Percentiles rank a stretch among this genome's conserved stretches.
These are phyloP conservation scores for Microctenopoma steveboyesi DNA, from an alignment of 2,797 vertebrate genomes.

Conservation along the genomic window DNA sequence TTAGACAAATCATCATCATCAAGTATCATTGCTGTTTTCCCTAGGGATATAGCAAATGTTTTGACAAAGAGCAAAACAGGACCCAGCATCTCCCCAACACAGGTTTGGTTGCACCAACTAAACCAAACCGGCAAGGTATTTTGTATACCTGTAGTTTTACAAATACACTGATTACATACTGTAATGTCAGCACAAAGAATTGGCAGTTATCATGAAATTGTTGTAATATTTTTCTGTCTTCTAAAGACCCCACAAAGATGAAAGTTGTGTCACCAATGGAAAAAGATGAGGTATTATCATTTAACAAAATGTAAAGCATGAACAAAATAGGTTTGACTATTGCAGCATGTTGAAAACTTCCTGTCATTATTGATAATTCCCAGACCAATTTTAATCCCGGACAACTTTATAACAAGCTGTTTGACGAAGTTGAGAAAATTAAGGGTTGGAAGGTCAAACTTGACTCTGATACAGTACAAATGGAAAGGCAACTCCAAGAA, in stretches of 20 bases:
- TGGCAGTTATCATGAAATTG: not conserved
- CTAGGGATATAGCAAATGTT: constrained; percentile 69
- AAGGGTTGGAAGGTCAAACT: constrained; percentile 90
- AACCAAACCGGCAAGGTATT: constrained; percentile 83
- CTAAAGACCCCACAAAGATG: constrained; percentile 68
- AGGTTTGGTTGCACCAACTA: constrained; percentile 66
- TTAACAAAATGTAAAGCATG: constrained; percentile 29
- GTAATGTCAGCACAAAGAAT: constrained; percentile 10
- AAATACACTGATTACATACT: not conserved
- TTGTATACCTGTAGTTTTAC: not conserved
- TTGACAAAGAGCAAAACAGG: constrained; percentile 79
- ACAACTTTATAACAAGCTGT: constrained; percentile 89
- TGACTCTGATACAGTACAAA: constrained; percentile 87
- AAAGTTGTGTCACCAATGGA: constrained; percentile 73
- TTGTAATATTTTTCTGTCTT: constrained; percentile 12
- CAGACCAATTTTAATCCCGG: constrained; percentile 82
- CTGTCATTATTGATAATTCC: constrained; percentile 39
- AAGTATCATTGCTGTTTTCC: constrained; percentile 22
- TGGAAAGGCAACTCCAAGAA: constrained; percentile 89
- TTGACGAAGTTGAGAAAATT: constrained; percentile 94
- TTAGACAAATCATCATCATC: too few species aligned
- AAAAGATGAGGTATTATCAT: constrained; percentile 71
- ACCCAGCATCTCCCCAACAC: constrained; percentile 62
- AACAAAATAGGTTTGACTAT: constrained; percentile 33
- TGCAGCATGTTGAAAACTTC: constrained; percentile 23